Conservation (phyloP, 2,113 vertebrate species). For the Murina feae region DNA sequence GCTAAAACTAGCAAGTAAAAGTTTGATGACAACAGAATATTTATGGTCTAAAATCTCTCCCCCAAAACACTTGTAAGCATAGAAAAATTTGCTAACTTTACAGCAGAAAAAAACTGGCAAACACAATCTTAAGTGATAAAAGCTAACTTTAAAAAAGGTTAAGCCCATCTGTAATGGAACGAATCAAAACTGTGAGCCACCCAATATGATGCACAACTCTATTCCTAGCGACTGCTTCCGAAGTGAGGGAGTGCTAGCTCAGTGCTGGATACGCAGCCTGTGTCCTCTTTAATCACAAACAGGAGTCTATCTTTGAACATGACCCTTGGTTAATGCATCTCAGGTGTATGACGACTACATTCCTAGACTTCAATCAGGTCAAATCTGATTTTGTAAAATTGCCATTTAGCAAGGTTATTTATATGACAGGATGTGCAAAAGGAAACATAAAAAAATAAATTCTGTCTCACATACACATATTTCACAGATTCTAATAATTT, state of each 20-base stretch:
- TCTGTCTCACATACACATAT: background rate
- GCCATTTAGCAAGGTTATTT: background rate
- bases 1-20: background rate
- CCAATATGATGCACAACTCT: background rate
- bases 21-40: background rate
- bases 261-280: background rate
- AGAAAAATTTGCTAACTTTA: background rate
- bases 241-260: background rate
- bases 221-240: background rate
- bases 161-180: background rate
- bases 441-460: constrained; percentile 3
- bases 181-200: background rate
- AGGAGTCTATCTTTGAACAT: background rate
- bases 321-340: background rate
- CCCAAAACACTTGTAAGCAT: background rate
- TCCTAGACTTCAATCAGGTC: background rate
- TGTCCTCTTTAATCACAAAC: background rate
- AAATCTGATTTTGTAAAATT: background rate
- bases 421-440: background rate
- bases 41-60: background rate
- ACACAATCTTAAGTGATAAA: background rate
- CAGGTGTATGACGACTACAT: background rate
- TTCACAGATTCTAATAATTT: constrained; percentile 4
- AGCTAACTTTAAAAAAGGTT: background rate
- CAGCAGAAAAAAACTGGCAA: background rate